Evolutionary conservation across 2,888 invertebrate genomes (phyloP).

Genomic region (Anthophora plumipes): DNA sequence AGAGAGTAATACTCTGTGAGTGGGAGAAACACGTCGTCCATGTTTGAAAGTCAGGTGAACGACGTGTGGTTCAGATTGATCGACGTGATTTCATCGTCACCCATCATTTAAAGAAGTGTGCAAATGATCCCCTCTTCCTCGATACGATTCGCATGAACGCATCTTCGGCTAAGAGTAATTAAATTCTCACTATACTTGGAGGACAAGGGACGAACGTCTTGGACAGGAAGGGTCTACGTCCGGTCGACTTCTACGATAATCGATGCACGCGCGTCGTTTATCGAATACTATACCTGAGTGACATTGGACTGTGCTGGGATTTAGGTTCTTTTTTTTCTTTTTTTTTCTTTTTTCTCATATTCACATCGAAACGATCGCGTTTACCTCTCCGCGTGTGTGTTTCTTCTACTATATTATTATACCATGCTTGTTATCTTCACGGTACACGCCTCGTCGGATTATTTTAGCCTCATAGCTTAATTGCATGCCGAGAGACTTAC

Average conservation of each 20-base stretch:
- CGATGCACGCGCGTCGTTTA: slow-evolving; percentile 56
- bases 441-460: slow-evolving; percentile 37
- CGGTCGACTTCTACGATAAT: slow-evolving; percentile 48
- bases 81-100: not conserved
- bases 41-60: not conserved
- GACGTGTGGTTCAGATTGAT: not conserved
- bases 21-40: not conserved
- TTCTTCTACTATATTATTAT: slow-evolving; percentile 13
- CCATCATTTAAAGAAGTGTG: slow-evolving; percentile 5
- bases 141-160: slow-evolving; percentile 32
- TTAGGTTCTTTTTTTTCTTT: not conserved
- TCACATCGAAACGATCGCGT: slow-evolving; percentile 40
- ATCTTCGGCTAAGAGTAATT: slow-evolving; percentile 21
- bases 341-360: not conserved
- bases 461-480: slow-evolving; percentile 64
- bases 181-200: slow-evolving; percentile 32
- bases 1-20: slow-evolving; percentile 1
- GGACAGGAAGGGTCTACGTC: slow-evolving; percentile 24
- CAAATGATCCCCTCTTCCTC: not conserved
- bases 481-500: slow-evolving; percentile 63
- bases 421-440: slow-evolving; percentile 22
- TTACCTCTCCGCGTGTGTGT: not conserved
- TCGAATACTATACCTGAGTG: slow-evolving; percentile 65
- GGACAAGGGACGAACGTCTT: slow-evolving; percentile 23
- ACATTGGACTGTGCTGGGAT: slow-evolving; percentile 45